These are phyloP conservation scores for Psettodes erumei DNA, from an alignment of 2,113 vertebrate genomes.

Conservation along the genomic window DNA sequence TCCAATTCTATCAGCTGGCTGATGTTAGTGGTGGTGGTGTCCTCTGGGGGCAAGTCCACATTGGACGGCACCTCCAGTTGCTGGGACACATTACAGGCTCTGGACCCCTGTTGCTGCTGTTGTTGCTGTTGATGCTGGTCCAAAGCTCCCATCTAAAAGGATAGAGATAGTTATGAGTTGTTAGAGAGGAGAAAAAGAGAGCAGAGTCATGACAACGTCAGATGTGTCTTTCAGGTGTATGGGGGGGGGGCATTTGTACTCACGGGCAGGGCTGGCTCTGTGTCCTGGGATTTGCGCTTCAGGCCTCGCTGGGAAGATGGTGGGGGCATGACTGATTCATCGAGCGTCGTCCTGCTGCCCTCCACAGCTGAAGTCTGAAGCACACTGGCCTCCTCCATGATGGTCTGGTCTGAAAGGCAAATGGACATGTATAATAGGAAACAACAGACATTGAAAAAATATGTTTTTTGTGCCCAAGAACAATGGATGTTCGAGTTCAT, in stretches of 20 bases:
- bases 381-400: conserved; percentile 92
- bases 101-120: conserved; percentile 79
- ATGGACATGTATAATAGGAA: background rate
- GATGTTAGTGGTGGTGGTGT: conserved; percentile 85
- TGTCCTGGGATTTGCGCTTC: conserved; percentile 92
- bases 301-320: conserved; percentile 89
- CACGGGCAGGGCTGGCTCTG: conserved; percentile 91
- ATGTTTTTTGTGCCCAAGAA: background rate
- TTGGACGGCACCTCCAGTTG: conserved; percentile 89
- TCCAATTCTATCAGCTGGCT: conserved; percentile 93
- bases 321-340: conserved; percentile 93
- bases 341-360: conserved; percentile 90
- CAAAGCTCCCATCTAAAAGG: conserved; percentile 74
- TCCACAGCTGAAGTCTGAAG: conserved; percentile 92
- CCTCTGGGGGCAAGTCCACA: conserved; percentile 92
- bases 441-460: background rate
- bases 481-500: background rate
- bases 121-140: conserved; percentile 62
- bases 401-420: conserved; percentile 88
- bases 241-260: conserved; percentile 48
- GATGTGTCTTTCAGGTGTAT: background rate
- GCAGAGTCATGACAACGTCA: background rate
- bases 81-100: conserved; percentile 60
- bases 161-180: background rate
- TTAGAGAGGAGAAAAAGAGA: background rate